These are phyloP conservation scores for Leptopilina myrica DNA, from an alignment of 2,888 invertebrate species.

Conservation along the genomic window DNA sequence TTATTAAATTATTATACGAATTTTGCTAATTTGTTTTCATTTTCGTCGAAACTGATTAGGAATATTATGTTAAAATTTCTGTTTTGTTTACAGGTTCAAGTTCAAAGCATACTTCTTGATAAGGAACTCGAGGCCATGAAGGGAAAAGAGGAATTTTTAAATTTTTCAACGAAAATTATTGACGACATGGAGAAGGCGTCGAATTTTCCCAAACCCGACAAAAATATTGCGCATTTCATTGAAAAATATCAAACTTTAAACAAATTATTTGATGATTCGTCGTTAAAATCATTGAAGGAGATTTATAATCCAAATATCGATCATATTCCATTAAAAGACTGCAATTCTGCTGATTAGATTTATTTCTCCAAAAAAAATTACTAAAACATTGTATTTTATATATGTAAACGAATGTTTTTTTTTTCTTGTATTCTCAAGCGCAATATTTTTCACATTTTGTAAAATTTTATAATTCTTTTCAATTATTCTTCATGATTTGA, in stretches of 20 bases:
- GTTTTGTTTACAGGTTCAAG: constrained; percentile 49
- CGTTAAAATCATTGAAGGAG: constrained; percentile 43
- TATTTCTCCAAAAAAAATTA: not conserved
- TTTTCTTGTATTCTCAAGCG: too few relatives aligned
- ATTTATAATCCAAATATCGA: constrained; percentile 50
- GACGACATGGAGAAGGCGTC: not conserved
- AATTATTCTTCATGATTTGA: too few relatives aligned
- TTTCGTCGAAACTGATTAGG: not conserved
- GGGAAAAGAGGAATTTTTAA: constrained; percentile 1
- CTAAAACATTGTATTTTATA: not conserved
- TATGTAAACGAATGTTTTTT: too few relatives aligned
- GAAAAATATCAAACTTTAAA: constrained; percentile 45
- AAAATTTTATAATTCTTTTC: too few relatives aligned
- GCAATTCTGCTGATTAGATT: constrained; percentile 22
- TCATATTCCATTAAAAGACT: constrained; percentile 44
- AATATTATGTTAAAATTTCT: not conserved
- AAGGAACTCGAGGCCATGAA: constrained; percentile 41
- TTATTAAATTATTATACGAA: too few relatives aligned
- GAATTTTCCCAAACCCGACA: constrained; percentile 31
- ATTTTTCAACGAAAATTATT: not conserved
- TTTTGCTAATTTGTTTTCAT: too few relatives aligned
- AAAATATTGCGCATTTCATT: constrained; percentile 41
- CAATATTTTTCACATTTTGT: too few relatives aligned
- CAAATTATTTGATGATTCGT: constrained; percentile 44
- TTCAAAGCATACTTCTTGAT: constrained; percentile 50